phyloP scores from a whole-genome alignment of 2,113 vertebrate species.

The Asarcornis scutulata region DNA sequence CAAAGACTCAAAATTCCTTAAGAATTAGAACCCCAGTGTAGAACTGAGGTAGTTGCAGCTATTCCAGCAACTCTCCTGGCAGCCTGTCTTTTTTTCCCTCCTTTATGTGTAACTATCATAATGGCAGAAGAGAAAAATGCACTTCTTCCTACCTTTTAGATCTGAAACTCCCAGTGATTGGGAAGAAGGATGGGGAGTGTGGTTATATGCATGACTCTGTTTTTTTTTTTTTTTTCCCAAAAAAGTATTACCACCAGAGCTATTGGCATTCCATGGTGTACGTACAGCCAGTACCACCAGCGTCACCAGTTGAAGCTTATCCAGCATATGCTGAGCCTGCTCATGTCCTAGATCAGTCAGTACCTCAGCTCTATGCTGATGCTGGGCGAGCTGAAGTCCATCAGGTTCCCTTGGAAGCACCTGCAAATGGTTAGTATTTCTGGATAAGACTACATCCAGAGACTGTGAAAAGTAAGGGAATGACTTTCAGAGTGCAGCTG shows the following conservation, averaged over 20 bases:
- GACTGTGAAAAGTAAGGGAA: background rate
- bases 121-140: background rate
- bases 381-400: slow-evolving; percentile 58
- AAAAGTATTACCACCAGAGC: slow-evolving; percentile 90
- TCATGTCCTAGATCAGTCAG: slow-evolving; percentile 70
- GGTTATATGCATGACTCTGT: background rate
- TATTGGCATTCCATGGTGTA: slow-evolving; percentile 85
- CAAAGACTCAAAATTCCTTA: background rate
- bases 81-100: background rate
- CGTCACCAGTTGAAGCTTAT: slow-evolving; percentile 77
- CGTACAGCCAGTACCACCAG: slow-evolving; percentile 78
- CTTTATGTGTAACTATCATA: too few relatives aligned
- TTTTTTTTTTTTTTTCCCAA: background rate
- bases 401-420: slow-evolving; percentile 71
- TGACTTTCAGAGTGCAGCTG: background rate
- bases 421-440: slow-evolving; percentile 75
- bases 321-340: slow-evolving; percentile 76
- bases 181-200: background rate
- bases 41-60: background rate
- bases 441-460: background rate
- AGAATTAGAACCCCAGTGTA: background rate
- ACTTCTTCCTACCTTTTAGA: background rate
- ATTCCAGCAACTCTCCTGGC: background rate
- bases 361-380: slow-evolving; percentile 79
- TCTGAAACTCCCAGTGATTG: background rate